These are phyloP conservation scores for Tolypeutes matacus DNA, from an alignment of 2,797 vertebrate genomes.

Conservation along the genomic window DNA sequence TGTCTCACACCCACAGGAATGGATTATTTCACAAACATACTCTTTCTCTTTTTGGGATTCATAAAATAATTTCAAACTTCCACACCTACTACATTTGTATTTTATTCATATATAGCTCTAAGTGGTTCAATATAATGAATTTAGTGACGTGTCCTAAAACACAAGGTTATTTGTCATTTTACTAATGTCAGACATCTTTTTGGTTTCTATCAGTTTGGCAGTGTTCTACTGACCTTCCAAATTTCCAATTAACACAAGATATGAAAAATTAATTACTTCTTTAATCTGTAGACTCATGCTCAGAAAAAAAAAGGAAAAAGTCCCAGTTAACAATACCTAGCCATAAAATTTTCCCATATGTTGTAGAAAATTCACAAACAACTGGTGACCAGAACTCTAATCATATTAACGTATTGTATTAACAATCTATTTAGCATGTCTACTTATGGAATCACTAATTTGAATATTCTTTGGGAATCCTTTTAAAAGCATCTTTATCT, in stretches of 20 bases:
- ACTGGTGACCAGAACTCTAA: background rate
- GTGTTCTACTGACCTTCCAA: slow-evolving; percentile 20
- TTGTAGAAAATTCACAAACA: slow-evolving; percentile 44
- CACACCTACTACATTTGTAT: background rate
- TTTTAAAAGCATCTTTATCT: slow-evolving; percentile 18
- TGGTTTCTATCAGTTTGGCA: background rate
- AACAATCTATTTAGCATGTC: background rate
- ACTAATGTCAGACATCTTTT: background rate
- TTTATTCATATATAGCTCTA: background rate
- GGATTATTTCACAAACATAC: too few species aligned
- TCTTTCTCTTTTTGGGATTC: too few species aligned
- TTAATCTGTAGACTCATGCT: slow-evolving; percentile 4
- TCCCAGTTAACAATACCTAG: background rate
- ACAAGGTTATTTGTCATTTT: slow-evolving; percentile 4
- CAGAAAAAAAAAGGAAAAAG: background rate
- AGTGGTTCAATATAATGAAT: slow-evolving; percentile 16
- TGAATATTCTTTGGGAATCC: background rate
- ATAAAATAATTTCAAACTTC: too few species aligned
- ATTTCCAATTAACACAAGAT: slow-evolving; percentile 40
- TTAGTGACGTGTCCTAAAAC: slow-evolving; percentile 23
- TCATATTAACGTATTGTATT: background rate
- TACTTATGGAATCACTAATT: slow-evolving; percentile 14
- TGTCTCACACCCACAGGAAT: too few species aligned
- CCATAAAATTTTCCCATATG: background rate
- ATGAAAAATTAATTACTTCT: slow-evolving; percentile 12